Conservation (phyloP, 2,888 invertebrate genomes). For the Lottia scabra region DNA sequence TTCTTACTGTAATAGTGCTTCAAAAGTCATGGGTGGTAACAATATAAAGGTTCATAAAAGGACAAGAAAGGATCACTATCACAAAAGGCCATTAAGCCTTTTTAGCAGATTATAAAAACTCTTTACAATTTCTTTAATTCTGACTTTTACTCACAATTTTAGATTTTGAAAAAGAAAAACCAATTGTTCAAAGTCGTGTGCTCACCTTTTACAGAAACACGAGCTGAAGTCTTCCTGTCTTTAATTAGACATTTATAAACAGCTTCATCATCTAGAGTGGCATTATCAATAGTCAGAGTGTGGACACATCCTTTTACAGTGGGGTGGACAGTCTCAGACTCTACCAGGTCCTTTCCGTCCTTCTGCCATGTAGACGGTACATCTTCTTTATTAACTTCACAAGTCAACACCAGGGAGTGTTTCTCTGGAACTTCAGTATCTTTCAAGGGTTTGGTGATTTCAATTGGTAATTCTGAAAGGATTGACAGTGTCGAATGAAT, state of each 20-base stretch:
- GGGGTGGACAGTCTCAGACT: slow-evolving; percentile 39
- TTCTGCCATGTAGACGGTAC: slow-evolving; percentile 54
- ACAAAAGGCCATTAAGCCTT: too few species aligned
- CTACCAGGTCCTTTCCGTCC: slow-evolving; percentile 49
- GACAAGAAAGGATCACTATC: too few species aligned
- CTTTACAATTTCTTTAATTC: too few species aligned
- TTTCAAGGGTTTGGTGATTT: slow-evolving; percentile 51
- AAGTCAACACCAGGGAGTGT: slow-evolving; percentile 53
- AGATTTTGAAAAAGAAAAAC: too few species aligned
- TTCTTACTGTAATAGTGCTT: too few species aligned
- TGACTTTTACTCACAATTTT: too few species aligned
- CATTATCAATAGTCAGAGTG: slow-evolving; percentile 48
- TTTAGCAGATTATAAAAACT: too few species aligned
- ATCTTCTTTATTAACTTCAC: slow-evolving; percentile 60
- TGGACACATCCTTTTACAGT: slow-evolving; percentile 45
- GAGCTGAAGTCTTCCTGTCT: slow-evolving; percentile 54
- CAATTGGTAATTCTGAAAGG: slow-evolving; percentile 49
- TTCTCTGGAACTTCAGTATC: slow-evolving; percentile 54
- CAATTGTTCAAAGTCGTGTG: neutral
- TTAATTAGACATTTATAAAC: slow-evolving; percentile 50
- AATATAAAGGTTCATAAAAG: too few species aligned
- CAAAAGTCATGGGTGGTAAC: too few species aligned
- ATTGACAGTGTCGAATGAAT: neutral
- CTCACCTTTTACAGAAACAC: slow-evolving; percentile 59
- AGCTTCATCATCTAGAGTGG: slow-evolving; percentile 58